phyloP scores from a whole-genome alignment of 2,113 vertebrate genomes.

The Gymnorhina tibicen region DNA sequence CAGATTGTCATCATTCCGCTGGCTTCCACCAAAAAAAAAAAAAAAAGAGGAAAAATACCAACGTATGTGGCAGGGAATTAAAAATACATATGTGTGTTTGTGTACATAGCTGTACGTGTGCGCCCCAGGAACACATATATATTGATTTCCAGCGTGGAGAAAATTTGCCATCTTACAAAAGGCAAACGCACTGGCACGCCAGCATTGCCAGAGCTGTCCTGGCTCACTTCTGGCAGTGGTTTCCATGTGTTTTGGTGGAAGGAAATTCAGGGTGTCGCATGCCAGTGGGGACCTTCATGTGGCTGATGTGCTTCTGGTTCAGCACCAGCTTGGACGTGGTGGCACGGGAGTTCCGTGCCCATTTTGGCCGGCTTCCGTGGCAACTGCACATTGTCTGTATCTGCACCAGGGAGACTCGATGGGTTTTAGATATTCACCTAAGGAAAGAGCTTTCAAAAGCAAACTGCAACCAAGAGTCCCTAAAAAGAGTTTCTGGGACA shows the following conservation, averaged over 20 bases:
- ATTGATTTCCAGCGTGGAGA: background rate
- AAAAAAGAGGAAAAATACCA: background rate
- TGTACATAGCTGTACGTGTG: background rate
- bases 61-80: background rate
- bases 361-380: background rate
- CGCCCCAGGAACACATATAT: background rate
- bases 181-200: background rate
- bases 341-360: background rate
- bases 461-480: background rate
- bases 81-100: background rate
- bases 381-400: background rate
- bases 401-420: accelerated
- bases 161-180: background rate
- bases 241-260: background rate
- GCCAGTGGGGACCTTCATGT: accelerated
- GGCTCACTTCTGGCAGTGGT: background rate
- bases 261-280: background rate
- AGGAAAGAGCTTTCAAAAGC: background rate
- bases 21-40: background rate
- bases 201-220: background rate
- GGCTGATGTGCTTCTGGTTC: background rate
- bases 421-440: background rate
- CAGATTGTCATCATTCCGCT: slow-evolving; percentile 2
- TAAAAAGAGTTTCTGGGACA: background rate
- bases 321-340: background rate